Base-by-base conservation (phyloP, 2,113 vertebrate species). In the Hemichromis elongatus region DNA sequence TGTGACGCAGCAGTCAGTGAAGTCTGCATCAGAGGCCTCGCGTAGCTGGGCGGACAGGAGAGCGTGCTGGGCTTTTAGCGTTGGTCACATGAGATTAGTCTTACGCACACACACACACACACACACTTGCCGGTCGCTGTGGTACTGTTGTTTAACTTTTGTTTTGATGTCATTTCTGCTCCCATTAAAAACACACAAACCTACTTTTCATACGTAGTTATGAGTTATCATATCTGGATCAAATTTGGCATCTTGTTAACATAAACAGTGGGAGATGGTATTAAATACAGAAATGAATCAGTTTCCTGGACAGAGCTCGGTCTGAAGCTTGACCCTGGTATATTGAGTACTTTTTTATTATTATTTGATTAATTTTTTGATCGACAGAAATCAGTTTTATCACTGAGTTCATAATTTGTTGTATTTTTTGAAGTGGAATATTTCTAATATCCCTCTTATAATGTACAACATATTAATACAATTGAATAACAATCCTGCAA, bases 21-120 rank as follows among this genome's bases (percentile, higher is more conserved):
- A 0, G 0, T 66, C 9, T 4, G 9, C 8, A 37, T 40, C 19
- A 11, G 66, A 75, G 26, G 42, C 42, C 40, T 47, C 24, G 21
- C 14, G 11, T 61, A n/a, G 16, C 0, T 6, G 14, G 24, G 42
- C 9, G 40, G 24, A 73, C 9, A 73, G 68, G 0, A 1, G 42
- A 73, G 26, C 42, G 19, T 11, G 24, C 68, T 19, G 26, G 42
- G 42, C 40, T 50, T 28, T 7, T 19, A 18, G 66, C 40, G 26
- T 16, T 7, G 66, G 40, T 19, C 68, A 50, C 40, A 47, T 18
- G 37, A 9, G 19, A 40, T 45, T 40, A 21, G 61, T 19, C n/a
- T 42, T 1, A 45, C 40, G 18, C 5, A 40, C 11, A 37, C 0
- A 14, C 11, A 24, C 7, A 45, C 40, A 50, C 47, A 70, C 35